Base-by-base conservation (phyloP, 2,888 invertebrate genomes). In the Aporophyla lueneburgensis region DNA sequence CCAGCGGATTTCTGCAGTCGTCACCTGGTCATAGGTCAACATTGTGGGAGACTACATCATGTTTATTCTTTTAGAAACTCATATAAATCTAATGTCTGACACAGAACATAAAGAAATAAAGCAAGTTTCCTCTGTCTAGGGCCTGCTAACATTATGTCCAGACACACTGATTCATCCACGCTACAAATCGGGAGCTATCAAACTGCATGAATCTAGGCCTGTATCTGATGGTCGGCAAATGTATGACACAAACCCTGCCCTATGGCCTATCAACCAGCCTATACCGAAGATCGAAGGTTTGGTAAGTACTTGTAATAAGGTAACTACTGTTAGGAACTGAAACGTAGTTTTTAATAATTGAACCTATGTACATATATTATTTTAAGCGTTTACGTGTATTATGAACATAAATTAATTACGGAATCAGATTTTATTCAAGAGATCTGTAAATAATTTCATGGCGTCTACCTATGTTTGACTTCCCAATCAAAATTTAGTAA, bases 261-360 rank as follows among this genome's bases (percentile, higher is more conserved):
- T 97, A 61, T 98, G 97, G 97, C 98, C 98, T 0, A 86, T 98
- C 27, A 97, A 97, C 83, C 93, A 97, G 87, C 97, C 98, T 0
- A 91, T 97, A 33, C 94, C 96, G 0, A 98, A 98, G 93, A 86
- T 97, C 5, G 97, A 90, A 71, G 88, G 85, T 14, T 78, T 89
- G 86, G 90, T 90, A 97, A 92, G 96, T 74, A n/a, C 16, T 51
- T 63, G 61, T 33, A 5, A 21, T 40, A 14, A 16, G 21, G 9
- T 56, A 12, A 2, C 10, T 68, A 33, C 5, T 59, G 12, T 33
- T 33, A 33, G 12, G 21, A 59, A 19, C 14, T 56, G 33, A 33
- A 33, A 33, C 33, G 33, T 33, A 33, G 33, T 33, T 2, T 33
- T 33, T 33, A 33, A 33, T 33, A 3, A 33, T 33, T 33, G 3